Evolutionary conservation across 2,888 invertebrate genomes (phyloP).

Genomic region (Troglohyphantes excavatus): DNA sequence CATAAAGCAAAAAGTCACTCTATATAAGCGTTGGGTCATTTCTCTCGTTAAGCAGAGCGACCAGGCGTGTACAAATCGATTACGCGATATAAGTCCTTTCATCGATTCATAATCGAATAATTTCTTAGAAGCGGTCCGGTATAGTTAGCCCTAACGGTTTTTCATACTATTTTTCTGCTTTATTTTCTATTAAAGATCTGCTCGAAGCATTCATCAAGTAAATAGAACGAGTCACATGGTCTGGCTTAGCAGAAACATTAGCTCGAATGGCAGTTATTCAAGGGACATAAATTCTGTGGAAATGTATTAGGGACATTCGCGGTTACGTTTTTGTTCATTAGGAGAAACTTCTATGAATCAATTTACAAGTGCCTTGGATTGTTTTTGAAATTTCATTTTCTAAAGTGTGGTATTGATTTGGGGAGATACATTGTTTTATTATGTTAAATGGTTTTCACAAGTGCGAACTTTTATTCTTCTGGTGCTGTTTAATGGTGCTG

Average conservation of each 20-base stretch:
- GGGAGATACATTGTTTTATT: neutral
- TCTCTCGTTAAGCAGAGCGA: conserved; percentile 45
- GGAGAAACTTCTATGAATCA: neutral
- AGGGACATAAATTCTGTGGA: neutral
- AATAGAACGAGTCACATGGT: neutral
- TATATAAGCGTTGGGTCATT: conserved; percentile 42
- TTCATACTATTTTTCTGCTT: neutral
- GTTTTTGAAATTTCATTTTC: neutral
- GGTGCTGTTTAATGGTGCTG: too few species aligned
- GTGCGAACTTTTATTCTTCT: neutral
- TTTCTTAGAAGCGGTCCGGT: conserved; percentile 30
- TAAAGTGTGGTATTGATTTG: neutral
- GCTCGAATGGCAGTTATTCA: neutral
- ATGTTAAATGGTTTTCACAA: neutral
- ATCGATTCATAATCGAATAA: conserved; percentile 67
- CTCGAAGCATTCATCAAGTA: conserved; percentile 23
- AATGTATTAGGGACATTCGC: neutral
- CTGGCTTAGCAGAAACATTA: neutral
- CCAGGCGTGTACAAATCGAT: conserved; percentile 67
- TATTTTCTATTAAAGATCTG: conserved; percentile 51
- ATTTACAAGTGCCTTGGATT: neutral
- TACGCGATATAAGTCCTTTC: conserved; percentile 58
- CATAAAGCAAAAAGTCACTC: conserved; percentile 48
- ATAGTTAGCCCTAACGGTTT: conserved; percentile 29
- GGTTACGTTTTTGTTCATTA: neutral